phyloP scores from a whole-genome alignment of 2,797 vertebrate species.

The Esox masquinongy region DNA sequence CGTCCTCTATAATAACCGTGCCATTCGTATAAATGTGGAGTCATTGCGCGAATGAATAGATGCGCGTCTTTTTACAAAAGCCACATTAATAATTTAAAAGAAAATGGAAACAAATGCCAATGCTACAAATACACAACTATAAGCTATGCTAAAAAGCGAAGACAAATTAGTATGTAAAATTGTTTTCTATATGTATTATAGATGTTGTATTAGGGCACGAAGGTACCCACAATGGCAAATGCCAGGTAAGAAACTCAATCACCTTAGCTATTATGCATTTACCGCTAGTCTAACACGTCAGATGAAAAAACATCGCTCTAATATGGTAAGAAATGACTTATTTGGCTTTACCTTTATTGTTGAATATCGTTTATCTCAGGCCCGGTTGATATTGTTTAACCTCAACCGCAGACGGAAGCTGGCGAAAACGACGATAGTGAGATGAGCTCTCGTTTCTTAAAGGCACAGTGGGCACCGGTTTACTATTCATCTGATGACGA shows the following conservation, averaged over 20 bases:
- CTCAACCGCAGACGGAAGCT: neutral
- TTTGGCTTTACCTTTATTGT: slow-evolving; percentile 45
- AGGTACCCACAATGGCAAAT: slow-evolving; percentile 1
- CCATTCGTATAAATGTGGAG: neutral
- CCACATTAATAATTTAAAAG: slow-evolving; percentile 40
- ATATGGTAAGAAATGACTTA: neutral
- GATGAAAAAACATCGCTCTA: neutral
- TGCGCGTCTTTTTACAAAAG: slow-evolving; percentile 13
- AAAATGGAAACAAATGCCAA: slow-evolving; percentile 34
- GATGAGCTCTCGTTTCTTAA: slow-evolving; percentile 19
- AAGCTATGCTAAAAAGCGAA: neutral
- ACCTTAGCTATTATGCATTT: neutral
- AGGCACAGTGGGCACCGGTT: slow-evolving; percentile 6
- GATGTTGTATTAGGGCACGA: neutral
- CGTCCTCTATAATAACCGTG: neutral
- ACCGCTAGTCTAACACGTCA: neutral
- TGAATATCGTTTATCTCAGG: slow-evolving; percentile 23
- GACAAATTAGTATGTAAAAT: neutral
- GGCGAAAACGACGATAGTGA: neutral
- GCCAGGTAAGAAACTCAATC: neutral
- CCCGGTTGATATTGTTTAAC: slow-evolving; percentile 9
- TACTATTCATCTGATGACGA: neutral
- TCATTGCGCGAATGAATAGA: slow-evolving; percentile 2
- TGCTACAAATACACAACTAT: neutral
- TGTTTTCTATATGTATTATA: neutral